phyloP scores from a whole-genome alignment of 2,113 vertebrate genomes.

The Macaca fascicularis region T2T-MFA8v1.1 NC_088378.1:59631001-59631500 shows the following conservation, averaged over 20 bases:
- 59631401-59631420: neutral
- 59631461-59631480: neutral
- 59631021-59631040: neutral
- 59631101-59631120: neutral
- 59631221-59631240: neutral
- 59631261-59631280: conserved; percentile 92
- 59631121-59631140: neutral
- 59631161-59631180: neutral
- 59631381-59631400: neutral
- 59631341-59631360: conserved; percentile 66
- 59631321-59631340: conserved; percentile 94
- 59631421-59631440: neutral
- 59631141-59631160: neutral
- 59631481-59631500: neutral
- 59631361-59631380: neutral
- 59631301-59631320: conserved; percentile 91
- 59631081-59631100: neutral
- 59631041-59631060: neutral
- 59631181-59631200: neutral
- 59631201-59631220: neutral
- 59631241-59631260: conserved; percentile 87
- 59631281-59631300: conserved; percentile 90
- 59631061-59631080: neutral
- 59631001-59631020: neutral
- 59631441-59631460: neutral